Base-by-base conservation (phyloP, 2,113 vertebrate genomes). In the rat (Rattus norvegicus) region DNA sequence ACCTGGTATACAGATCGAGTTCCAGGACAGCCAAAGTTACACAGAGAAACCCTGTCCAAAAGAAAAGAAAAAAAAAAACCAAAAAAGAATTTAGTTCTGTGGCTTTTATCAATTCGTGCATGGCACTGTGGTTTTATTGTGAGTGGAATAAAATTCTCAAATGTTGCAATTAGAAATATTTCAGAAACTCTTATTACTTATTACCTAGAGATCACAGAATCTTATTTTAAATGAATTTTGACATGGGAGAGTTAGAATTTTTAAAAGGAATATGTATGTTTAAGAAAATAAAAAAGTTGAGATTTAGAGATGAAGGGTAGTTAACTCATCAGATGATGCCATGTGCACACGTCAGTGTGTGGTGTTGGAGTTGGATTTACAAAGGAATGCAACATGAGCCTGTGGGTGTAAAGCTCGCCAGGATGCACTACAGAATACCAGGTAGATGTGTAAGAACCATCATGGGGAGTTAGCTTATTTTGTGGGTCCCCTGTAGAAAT, bases 161-260 rank as follows among this genome's bases (percentile, higher is more conserved):
- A 5, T 86, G 26, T 93, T 97, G 92, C 17, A 91, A 70, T 91
- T 90, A 79, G 28, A 95, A 75, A 86, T 79, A 81, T 67, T 85
- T 95, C 73, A 19, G 30, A 69, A 95, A 39, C 17, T 20, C 36
- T 36, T 83, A 1, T 93, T 96, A 88, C 49, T 95, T 36, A 65
- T 93, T 33, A 91, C 7, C 49, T 95, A 63, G 59, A 85, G 65
- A 94, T 47, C 33, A 59, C 16, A 63, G 39, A 61, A 59, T 92
- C 17, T 43, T 14, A 87, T 87, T 92, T 76, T 90, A 61, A 88
- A 49, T 95, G 92, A 95, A 76, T 33, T 76, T 91, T 39, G 59
- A 92, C 54, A 70, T 93, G 92, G 59, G 3, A 20, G 47, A 91
- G n/a, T 87, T 97, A 77, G 70, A 95, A 90, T 19, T 47, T 63